Evolutionary conservation across 2,888 invertebrate species (phyloP), one percentile per base, ranked within the genome.

Genomic region (Aricia artaxerxes): DNA sequence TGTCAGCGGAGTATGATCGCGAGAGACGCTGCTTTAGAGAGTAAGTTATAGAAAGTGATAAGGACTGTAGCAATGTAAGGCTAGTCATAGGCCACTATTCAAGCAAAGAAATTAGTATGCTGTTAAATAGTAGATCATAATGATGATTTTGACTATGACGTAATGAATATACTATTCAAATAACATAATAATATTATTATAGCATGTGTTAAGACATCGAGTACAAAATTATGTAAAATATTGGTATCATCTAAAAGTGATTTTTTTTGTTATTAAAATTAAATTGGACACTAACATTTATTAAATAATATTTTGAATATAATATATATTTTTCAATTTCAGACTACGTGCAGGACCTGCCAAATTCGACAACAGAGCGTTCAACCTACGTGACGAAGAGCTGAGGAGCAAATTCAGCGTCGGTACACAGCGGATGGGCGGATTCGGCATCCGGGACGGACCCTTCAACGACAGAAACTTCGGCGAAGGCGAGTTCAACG

Each of bases 361-460:
- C 16, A 92, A 92, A 83, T 94, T 91, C 83, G 94, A 94, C 57
- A 94, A 92, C 84, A 88, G 92, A 83, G 87, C 90, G 16, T 93
- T 94, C 85, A 92, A 88, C 82, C 88, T 94, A 81, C 91, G 94
- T 4, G 93, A 94, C 75, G 94, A 94, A 80, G 94, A 93, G 79
- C 84, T 92, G 13, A 87, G 93, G 9, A 92, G 89, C 85, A 93
- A 93, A 81, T 94, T 94, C 84, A 90, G 93, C 38, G 91, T 93
- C 82, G 92, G 93, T 24, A 92, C 94, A 1, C 92, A 93, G 2
- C 85, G 94, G 13, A 94, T 94, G 92, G 94, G 94, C 24, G 94
- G 94, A 80, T 95, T 95, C 85, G 94, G 94, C 49, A 94, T 94
- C 81, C 87, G 94, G 57, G 94, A 94, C 85, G 88, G 92, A 4